A percentile compares a stretch with the other conserved stretches of the same genome.
Conservation (phyloP, 2,797 vertebrate genomes). For the Tolypeutes matacus region DNA sequence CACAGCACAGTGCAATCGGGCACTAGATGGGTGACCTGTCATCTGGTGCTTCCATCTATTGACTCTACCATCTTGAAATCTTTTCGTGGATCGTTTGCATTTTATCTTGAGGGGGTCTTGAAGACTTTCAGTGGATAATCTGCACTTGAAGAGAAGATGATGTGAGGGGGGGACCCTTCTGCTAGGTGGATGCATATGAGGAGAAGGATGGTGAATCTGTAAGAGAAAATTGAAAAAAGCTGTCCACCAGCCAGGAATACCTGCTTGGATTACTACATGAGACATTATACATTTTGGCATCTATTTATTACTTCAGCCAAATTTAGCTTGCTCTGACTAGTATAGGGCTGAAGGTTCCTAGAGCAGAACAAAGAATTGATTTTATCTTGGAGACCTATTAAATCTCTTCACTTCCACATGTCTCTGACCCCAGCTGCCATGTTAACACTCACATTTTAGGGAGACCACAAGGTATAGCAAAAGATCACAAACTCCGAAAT, state of each 20-base stretch:
- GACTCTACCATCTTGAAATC: not conserved
- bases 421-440: not conserved
- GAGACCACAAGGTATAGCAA: not conserved
- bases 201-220: not conserved
- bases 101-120: not conserved
- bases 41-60: not conserved
- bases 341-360: not conserved
- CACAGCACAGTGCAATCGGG: not conserved
- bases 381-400: not conserved
- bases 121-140: not conserved
- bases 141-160: not conserved
- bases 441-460: not conserved
- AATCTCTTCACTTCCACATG: not conserved
- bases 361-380: not conserved
- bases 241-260: not conserved
- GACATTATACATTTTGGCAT: not conserved
- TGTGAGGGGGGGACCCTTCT: not conserved
- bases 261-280: not conserved
- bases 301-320: conserved; percentile 35
- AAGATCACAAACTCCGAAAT: conserved; percentile 18
- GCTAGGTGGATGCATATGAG: not conserved
- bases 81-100: not conserved
- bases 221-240: not conserved
- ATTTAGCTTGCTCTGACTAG: not conserved
- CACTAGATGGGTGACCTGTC: not conserved